A percentile compares a stretch with the other conserved stretches of the same genome.
phyloP scores from a whole-genome alignment of 2,888 invertebrate genomes.

The Dynastes hyllus region DNA sequence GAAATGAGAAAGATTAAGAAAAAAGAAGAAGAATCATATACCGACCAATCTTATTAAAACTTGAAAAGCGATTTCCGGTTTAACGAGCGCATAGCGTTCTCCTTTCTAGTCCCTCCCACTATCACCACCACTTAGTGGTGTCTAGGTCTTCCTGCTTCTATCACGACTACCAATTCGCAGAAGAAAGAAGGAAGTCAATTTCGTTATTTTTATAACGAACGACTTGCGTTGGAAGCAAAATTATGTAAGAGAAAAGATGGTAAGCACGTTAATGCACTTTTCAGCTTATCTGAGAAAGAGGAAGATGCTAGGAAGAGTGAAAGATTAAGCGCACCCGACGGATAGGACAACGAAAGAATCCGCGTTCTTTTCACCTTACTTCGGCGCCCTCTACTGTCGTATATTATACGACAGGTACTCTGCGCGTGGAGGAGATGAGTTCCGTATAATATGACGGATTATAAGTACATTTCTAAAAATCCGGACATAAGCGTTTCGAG shows the following conservation, averaged over 20 bases:
- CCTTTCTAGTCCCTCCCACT: not conserved
- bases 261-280: conserved; percentile 34
- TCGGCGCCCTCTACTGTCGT: not conserved
- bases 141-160: no score
- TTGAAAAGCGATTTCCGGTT: conserved; percentile 5
- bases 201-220: conserved; percentile 5
- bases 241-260: conserved; percentile 10
- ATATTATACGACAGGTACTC: conserved; percentile 31
- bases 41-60: conserved; percentile 17
- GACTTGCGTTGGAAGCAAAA: not conserved
- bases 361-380: not conserved
- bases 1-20: no score
- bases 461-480: conserved; percentile 66
- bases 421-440: conserved; percentile 5
- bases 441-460: conserved; percentile 66
- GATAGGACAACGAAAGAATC: conserved; percentile 3
- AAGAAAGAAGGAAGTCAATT: not conserved
- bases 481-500: conserved; percentile 63
- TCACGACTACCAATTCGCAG: no score
- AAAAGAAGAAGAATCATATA: no score
- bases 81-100: not conserved
- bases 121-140: not conserved
- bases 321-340: conserved; percentile 5
- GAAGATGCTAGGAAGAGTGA: not conserved
- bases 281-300: conserved; percentile 31